Evolutionary conservation across 2,888 invertebrate species (phyloP), one percentile per base, ranked within the genome.

Genomic region (Lasius fuliginosus): DNA sequence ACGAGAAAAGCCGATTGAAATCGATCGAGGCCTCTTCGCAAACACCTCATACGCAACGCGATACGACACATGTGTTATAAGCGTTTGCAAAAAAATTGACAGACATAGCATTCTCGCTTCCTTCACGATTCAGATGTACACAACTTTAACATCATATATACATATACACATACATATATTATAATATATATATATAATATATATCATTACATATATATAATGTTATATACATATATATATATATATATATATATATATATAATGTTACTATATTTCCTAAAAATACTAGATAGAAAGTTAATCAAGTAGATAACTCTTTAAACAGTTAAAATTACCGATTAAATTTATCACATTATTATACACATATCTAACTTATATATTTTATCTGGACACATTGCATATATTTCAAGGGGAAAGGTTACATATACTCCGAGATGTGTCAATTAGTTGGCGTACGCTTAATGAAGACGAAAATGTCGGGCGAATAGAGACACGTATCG

Each of bases 21-120:
- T 77, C 85, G 87, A 86, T 89, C 89, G 87, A 74, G 77, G 64
- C 76, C 64, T 76, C 68, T 65, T 65, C 65, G 65, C 74, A 73
- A 82, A 76, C 76, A 79, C 49, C 58, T 56, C 23, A 67, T 71
- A 73, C 62, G 56, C 30, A 49, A 65, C 11, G 27, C 46, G 62
- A 30, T 36, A 36, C 23, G 27, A 65, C 23, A 65, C 30, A 12
- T 1, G 56, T 23, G 9, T 18, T 42, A 40, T 53, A 76, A 67
- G 65, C 4, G 36, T 67, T 18, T 3, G 58, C n/a, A 68, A n/a
- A 42, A 69, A 42, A 42, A 69, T 69, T 77, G 27, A 8, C 18
- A 36, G 2, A 27, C n/a, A 27, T 56, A 27, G 12, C 46, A 56
- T 76, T 68, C 30, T 42, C 23, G 36, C 3, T 67, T n/a, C 27